These are phyloP conservation scores for Geococcyx californianus DNA, from an alignment of 2,113 vertebrate species.

Conservation along the genomic window DNA sequence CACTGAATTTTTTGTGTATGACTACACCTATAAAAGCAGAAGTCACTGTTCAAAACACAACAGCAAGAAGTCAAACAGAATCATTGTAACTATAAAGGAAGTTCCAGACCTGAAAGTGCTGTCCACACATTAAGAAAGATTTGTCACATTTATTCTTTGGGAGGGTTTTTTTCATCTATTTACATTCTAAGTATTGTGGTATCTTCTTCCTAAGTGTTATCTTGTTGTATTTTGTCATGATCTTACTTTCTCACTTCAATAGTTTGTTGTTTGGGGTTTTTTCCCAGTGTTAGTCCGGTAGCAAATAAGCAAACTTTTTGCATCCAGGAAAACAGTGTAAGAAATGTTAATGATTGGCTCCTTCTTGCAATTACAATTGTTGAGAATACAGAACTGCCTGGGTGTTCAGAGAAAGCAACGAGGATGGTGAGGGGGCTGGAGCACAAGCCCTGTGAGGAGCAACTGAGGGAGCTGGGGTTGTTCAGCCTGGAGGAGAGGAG, in stretches of 20 bases:
- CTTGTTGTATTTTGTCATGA: not conserved
- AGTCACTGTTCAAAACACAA: not conserved
- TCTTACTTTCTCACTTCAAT: not conserved
- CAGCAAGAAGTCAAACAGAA: not conserved
- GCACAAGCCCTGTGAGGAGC: too few relatives aligned
- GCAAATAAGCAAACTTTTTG: not conserved
- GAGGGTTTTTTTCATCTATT: not conserved
- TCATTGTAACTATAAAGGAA: not conserved
- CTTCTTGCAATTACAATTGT: not conserved
- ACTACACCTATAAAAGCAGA: not conserved
- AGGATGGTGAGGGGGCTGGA: too few relatives aligned
- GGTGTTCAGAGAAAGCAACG: too few relatives aligned
- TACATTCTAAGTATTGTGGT: not conserved
- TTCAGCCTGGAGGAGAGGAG: too few relatives aligned
- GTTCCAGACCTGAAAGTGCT: not conserved
- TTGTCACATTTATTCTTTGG: not conserved
- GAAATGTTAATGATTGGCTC: not conserved
- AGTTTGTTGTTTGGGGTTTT: too few relatives aligned
- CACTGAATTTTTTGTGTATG: not conserved
- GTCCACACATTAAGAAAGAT: not conserved
- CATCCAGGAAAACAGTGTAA: not conserved
- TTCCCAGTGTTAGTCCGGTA: not conserved
- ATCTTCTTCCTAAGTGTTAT: not conserved
- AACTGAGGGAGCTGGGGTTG: too few relatives aligned
- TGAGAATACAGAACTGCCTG: not conserved